Conservation (phyloP, 2,797 vertebrate species). For the Perodicticus potto region DNA sequence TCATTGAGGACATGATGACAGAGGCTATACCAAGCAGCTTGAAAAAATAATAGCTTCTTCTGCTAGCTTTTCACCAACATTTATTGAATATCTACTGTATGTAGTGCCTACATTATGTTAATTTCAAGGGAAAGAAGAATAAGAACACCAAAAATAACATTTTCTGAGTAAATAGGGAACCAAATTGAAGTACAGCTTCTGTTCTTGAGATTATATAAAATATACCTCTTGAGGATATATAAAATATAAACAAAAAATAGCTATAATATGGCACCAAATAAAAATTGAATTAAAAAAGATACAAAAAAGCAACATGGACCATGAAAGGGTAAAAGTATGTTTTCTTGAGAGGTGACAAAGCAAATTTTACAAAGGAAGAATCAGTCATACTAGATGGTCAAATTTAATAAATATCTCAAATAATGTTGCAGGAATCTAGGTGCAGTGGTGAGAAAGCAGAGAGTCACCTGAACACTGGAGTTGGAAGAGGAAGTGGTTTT, state of each 20-base stretch:
- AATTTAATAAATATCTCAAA: not conserved
- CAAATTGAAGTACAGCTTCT: not conserved
- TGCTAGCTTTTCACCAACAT: not conserved
- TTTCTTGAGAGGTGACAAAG: not conserved
- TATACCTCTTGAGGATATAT: not conserved
- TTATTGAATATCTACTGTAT: not conserved
- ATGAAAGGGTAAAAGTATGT: not conserved
- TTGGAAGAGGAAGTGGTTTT: no score
- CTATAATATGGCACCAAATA: not conserved
- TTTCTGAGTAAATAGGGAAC: not conserved
- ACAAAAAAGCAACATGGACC: not conserved
- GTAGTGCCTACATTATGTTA: not conserved
- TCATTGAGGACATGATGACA: not conserved
- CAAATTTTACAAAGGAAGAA: not conserved
- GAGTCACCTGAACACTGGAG: no score
- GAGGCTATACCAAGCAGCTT: not conserved
- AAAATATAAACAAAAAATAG: not conserved
- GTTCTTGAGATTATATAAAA: not conserved
- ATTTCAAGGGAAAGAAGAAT: not conserved
- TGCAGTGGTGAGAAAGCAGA: no score
- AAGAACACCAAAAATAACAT: not conserved
- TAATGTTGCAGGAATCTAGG: no score
- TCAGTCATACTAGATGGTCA: not conserved
- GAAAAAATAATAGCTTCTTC: constrained; percentile 1
- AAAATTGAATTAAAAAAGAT: not conserved